Base-by-base conservation (phyloP, 2,113 vertebrate species). In the Trichechus manatus region DNA sequence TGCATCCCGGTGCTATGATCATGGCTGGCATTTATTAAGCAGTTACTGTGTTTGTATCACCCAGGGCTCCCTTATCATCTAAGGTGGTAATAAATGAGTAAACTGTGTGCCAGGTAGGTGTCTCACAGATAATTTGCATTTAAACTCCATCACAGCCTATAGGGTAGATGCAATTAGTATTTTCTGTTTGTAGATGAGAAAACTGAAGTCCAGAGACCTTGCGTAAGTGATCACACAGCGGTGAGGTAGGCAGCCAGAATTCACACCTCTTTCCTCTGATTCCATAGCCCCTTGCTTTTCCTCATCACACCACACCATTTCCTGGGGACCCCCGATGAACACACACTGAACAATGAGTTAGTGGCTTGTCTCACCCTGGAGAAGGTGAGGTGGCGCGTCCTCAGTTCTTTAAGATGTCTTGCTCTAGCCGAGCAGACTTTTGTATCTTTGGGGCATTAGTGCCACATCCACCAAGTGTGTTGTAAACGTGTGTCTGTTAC, bases 271-370 rank as follows among this genome's bases (percentile, higher is more conserved):
- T 42, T 66, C 31, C 25, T 89, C 23, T 17, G 59, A 66, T 19
- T 47, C 33, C 1, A 2, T 47, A 53, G 56, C 78, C 33, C 6
- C 0, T 53, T 23, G 36, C 23, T 47, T 1, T 47, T 9, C n/a
- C 3, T 1, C 0, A 3, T 25, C 42, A 4, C 6, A 13, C 33
- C 29, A 19, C 0, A 9, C 27, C 5, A 0, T 27, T 59, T 85
- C 39, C 23, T 31, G 4, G 33, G 53, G 72, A n/a, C 25, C 2
- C 27, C 15, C 3, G 0, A 1, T 4, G 63, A 68, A 36, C 29
- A 61, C 13, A 3, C 7, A 5, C 23, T 33, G 1, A 29, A 4
- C 27, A n/a, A 22, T 23, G 83, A 78, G 19, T 2, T 44, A 27
- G 25, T 61, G 75, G 74, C 44, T 39, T 79, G 1, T 47, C 61